phyloP scores from a whole-genome alignment of 2,888 invertebrate species.

The Eumacrocentrus americanus region DNA sequence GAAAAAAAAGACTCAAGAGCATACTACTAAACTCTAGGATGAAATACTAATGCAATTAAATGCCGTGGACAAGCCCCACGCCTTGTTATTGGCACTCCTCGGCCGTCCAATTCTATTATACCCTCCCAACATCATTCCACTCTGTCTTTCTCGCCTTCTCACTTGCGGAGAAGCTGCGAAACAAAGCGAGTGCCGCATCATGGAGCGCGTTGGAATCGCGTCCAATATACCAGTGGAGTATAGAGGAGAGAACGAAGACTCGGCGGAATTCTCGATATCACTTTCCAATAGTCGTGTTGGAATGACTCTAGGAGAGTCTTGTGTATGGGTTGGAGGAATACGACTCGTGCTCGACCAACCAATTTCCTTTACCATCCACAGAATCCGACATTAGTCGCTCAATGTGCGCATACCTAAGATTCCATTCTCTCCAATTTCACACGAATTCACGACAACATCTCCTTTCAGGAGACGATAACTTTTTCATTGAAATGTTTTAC shows the following conservation, averaged over 20 bases:
- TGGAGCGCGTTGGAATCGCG: slow-evolving; percentile 35
- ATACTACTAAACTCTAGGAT: slow-evolving; percentile 33
- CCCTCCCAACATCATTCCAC: slow-evolving; percentile 42
- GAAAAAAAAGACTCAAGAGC: slow-evolving; percentile 11
- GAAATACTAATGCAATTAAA: slow-evolving; percentile 60
- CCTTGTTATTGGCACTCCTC: slow-evolving; percentile 59
- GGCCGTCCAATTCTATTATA: slow-evolving; percentile 54
- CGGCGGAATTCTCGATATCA: slow-evolving; percentile 51
- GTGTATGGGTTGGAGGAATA: slow-evolving; percentile 18
- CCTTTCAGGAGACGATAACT: neutral
- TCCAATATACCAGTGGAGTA: slow-evolving; percentile 40
- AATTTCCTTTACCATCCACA: neutral
- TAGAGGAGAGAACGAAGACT: slow-evolving; percentile 31
- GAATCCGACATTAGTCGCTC: neutral
- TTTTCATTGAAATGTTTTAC: neutral
- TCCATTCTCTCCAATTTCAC: slow-evolving; percentile 47
- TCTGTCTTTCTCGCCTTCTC: slow-evolving; percentile 32
- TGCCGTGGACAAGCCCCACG: slow-evolving; percentile 50
- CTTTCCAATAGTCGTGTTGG: slow-evolving; percentile 46
- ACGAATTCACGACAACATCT: slow-evolving; percentile 11
- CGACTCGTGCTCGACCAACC: slow-evolving; percentile 20
- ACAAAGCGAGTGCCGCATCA: slow-evolving; percentile 44
- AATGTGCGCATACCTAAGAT: slow-evolving; percentile 36
- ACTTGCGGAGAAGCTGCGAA: slow-evolving; percentile 35
- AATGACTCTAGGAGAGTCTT: slow-evolving; percentile 34